phyloP scores from a whole-genome alignment of 2,113 vertebrate species.

The Thymallus thymallus region DNA sequence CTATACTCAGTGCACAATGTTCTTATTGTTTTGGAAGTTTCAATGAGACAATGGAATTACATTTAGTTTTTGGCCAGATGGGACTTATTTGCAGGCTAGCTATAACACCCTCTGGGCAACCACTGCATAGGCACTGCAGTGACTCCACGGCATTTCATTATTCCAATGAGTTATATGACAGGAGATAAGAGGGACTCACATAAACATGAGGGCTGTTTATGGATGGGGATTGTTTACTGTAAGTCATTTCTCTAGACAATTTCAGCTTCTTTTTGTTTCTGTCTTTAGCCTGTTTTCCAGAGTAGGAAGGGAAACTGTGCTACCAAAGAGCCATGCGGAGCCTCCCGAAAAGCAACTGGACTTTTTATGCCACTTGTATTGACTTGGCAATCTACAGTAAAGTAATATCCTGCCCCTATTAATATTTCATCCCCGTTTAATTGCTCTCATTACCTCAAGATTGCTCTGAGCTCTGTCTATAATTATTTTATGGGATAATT shows the following conservation, averaged over 20 bases:
- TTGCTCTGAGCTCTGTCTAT: conserved; percentile 31
- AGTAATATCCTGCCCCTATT: conserved; percentile 42
- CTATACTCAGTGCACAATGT: too few species aligned
- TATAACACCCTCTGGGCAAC: neutral
- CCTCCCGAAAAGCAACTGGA: conserved; percentile 1
- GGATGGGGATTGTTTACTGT: conserved; percentile 10
- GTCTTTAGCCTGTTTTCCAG: conserved; percentile 10
- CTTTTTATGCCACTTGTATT: conserved; percentile 23
- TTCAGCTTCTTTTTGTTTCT: conserved; percentile 29
- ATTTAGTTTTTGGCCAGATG: neutral
- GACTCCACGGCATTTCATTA: conserved; percentile 20
- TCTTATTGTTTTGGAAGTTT: too few species aligned
- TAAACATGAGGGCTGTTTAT: conserved; percentile 23
- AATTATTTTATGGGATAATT: conserved; percentile 37
- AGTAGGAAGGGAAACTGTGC: neutral
- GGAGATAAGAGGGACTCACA: conserved; percentile 17
- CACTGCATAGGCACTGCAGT: neutral
- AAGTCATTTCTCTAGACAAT: conserved; percentile 10
- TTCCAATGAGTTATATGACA: conserved; percentile 35
- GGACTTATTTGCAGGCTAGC: neutral
- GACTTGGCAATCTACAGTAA: conserved; percentile 23
- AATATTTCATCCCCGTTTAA: conserved; percentile 52
- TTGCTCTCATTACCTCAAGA: conserved; percentile 49
- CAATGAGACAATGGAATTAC: neutral
- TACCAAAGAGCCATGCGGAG: neutral